Percentiles rank a stretch among this genome's conserved stretches.
These are phyloP conservation scores for Hexactinellida sp. DNA, from an alignment of 37 sponge, comb jelly and placozoan genomes.

Conservation along the genomic window DNA sequence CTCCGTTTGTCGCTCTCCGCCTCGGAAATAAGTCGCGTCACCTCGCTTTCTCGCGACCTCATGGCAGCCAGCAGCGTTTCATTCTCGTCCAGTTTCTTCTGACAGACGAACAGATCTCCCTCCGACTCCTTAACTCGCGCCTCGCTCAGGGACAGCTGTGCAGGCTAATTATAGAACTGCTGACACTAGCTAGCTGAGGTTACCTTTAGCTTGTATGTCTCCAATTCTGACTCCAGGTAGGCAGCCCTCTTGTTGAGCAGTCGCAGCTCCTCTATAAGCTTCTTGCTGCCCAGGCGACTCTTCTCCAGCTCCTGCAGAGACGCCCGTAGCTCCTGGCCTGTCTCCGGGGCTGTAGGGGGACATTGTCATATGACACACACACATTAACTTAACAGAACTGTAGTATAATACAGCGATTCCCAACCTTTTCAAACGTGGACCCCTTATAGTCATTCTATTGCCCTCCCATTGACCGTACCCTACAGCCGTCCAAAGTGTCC, in stretches of 20 bases:
- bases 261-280: not conserved
- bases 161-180: not conserved
- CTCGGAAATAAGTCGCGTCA: not conserved
- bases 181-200: not conserved
- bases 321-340: not conserved
- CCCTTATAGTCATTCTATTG: too few relatives aligned
- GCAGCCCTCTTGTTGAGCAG: not conserved
- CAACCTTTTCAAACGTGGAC: too few relatives aligned
- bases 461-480: too few relatives aligned
- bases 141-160: not conserved
- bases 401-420: too few relatives aligned
- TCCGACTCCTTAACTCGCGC: not conserved
- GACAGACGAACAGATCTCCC: not conserved
- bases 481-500: too few relatives aligned
- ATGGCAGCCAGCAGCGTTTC: not conserved
- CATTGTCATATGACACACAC: too few relatives aligned
- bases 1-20: not conserved
- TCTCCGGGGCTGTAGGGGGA: too few relatives aligned
- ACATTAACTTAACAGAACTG: too few relatives aligned
- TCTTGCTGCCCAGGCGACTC: not conserved
- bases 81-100: not conserved
- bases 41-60: not conserved
- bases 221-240: not conserved
- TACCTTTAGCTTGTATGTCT: not conserved
- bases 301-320: not conserved